Evolutionary conservation across 2,888 invertebrate species (phyloP), one percentile per base, ranked within the genome.

Genomic region (Dilophus febrilis): DNA sequence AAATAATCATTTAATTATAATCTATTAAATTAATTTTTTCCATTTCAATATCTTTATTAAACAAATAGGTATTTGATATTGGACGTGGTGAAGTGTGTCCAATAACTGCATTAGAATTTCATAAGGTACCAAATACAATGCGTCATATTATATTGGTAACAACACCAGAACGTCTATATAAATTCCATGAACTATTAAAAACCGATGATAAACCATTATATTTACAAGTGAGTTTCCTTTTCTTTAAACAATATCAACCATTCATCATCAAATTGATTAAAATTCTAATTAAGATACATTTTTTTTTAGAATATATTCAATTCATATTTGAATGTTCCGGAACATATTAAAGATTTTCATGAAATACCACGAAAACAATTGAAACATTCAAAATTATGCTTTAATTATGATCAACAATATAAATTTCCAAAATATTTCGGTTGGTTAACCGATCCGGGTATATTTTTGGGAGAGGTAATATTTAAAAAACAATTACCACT

Each of bases 71-170:
- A 32, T 91, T 87, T 54, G 88, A 88, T 60, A 72, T 91, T 47
- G 87, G 87, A 1, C 76, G 78, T 59, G 82, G 81, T 1, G 70
- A 71, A 19, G 70, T 74, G 35, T 80, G 76, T 42, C 78, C 85
- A 0, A 84, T 94, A 44, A 90, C 85, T n/a, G 88, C 87, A 0
- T 65, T 94, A 40, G 81, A 87, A 55, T 83, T 85, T 59, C 79
- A 84, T 55, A 72, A 76, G 53, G 67, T 84, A 42, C 73, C 77
- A 11, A 70, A 70, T 37, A 70, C 75, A 0, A 77, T 75, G 45
- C 78, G 75, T 52, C 90, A 82, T 58, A 75, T 83, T 40, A 75
- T 94, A 29, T 73, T 92, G 46, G 83, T 81, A 3, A 81, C 88
- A 1, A 88, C 92, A 4, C 74, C 82, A 2, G 79, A 77, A 36